Base-by-base conservation (phyloP, 2,113 vertebrate genomes). In the Ailurus styani region DNA sequence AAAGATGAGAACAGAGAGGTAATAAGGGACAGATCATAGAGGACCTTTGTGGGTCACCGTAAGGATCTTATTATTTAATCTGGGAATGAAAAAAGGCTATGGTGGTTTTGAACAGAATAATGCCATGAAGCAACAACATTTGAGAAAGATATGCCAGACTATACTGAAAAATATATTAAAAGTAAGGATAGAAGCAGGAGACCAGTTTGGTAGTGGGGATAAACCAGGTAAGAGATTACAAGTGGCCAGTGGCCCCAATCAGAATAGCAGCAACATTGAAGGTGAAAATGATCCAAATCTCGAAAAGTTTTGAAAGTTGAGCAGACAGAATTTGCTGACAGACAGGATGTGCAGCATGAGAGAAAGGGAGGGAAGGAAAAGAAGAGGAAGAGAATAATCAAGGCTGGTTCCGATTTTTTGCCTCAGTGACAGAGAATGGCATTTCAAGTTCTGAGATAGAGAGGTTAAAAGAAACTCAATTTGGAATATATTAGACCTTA, bases 231-330 rank as follows among this genome's bases (percentile, higher is more conserved):
- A 86, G 66, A 77, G 34, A 57, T 62, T 10, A 47, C n/a, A n/a
- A n/a, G n/a, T 3, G 4, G 42, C n/a, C n/a, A n/a, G n/a, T 13
- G 21, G 40, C 0, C n/a, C 20, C 37, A n/a, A 20, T 64, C 25
- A 40, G 17, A 60, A 13, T 23, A 31, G 20, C 0, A 84, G 5
- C 13, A 68, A n/a, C 45, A 57, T 3, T 42, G 34, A 11, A 13
- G 6, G 42, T n/a, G 11, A 79, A 66, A 45, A 40, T n/a, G 29
- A 13, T 54, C 40, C n/a, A 6, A 45, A 7, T 68, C 55, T 73
- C 37, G 20, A 20, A 87, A 27, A 17, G 7, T 42, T 92, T 68
- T 64, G 17, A 52, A 50, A 20, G 17, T 31, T 9, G 12, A 81
- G 8, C 29, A n/a, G n/a, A 55, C 0, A 29, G 5, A 2, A 47